These are phyloP conservation scores for Bombus terrestris DNA, from an alignment of 1,140 invertebrate genomes.

Conservation along the genomic window DNA sequence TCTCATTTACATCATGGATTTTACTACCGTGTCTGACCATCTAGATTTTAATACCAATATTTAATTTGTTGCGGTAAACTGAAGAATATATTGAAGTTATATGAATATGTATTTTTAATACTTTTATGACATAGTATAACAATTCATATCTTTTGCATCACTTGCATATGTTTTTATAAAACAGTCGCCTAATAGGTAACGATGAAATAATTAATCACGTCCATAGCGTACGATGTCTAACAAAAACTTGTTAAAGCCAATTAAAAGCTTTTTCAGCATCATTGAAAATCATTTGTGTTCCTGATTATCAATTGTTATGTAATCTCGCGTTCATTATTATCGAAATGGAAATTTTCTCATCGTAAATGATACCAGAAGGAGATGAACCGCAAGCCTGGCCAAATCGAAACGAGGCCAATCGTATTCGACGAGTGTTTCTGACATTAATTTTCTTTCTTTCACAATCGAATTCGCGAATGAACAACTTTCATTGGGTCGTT, in stretches of 20 bases:
- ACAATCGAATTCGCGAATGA: constrained; percentile 50
- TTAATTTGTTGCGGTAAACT: too few relatives aligned
- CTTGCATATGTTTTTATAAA: background rate
- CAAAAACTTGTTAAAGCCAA: background rate
- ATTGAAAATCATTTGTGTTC: background rate
- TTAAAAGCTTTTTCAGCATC: background rate
- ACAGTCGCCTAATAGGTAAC: background rate
- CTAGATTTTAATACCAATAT: too few relatives aligned
- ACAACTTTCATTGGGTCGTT: constrained; percentile 38
- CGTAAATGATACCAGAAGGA: background rate
- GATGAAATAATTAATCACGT: background rate
- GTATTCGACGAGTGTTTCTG: background rate
- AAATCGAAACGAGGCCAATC: constrained; percentile 46
- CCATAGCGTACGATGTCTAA: background rate
- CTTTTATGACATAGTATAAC: background rate
- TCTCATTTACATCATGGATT: background rate
- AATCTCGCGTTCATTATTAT: constrained; percentile 9
- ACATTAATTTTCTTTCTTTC: constrained; percentile 53
- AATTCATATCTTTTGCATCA: background rate
- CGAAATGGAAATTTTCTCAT: constrained; percentile 23
- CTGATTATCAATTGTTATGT: background rate
- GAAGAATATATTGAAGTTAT: too few relatives aligned
- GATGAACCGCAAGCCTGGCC: background rate
- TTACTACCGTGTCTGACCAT: background rate
- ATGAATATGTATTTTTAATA: too few relatives aligned